Evolutionary conservation across 2,113 vertebrate genomes (phyloP).

Genomic region (Macquaria australasica): DNA sequence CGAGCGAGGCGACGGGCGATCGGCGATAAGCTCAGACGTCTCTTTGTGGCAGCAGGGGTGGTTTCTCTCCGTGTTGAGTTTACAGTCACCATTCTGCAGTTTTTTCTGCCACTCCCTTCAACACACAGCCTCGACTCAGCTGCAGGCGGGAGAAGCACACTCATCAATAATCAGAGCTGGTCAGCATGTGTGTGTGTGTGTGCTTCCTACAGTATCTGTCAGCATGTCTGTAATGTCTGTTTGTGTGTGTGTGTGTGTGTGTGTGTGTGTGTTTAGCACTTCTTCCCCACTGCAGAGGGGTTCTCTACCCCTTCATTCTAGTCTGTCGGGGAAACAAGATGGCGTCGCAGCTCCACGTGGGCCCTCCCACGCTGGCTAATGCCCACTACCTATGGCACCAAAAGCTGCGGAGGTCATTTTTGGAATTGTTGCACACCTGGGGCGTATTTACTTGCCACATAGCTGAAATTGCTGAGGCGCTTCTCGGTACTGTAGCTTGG

Average conservation of each 20-base stretch:
- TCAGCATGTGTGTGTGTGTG: slow-evolving; percentile 20
- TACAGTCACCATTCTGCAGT: slow-evolving; percentile 62
- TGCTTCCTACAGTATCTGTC: slow-evolving; percentile 41
- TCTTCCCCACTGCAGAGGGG: slow-evolving; percentile 61
- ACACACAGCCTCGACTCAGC: slow-evolving; percentile 42
- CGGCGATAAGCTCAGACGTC: not conserved
- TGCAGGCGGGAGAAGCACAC: slow-evolving; percentile 55
- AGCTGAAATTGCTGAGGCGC: slow-evolving; percentile 42
- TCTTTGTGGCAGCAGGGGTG: slow-evolving; percentile 41
- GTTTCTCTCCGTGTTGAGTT: slow-evolving; percentile 33
- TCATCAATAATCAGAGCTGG: slow-evolving; percentile 66
- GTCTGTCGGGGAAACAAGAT: slow-evolving; percentile 84
- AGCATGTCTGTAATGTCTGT: slow-evolving; percentile 47
- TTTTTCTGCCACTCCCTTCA: slow-evolving; percentile 74
- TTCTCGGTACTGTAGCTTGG: slow-evolving; percentile 28
- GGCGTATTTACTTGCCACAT: slow-evolving; percentile 48
- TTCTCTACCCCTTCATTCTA: slow-evolving; percentile 58
- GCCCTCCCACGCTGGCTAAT: slow-evolving; percentile 2
- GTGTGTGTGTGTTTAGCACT: slow-evolving; percentile 34
- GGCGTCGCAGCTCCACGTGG: slow-evolving; percentile 65
- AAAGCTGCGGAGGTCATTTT: slow-evolving; percentile 1
- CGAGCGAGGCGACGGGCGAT: not conserved
- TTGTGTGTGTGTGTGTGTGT: slow-evolving; percentile 36
- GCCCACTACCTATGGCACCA: slow-evolving; percentile 25
- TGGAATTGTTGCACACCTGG: slow-evolving; percentile 56